These are phyloP conservation scores for Bellardia bayeri DNA, from an alignment of 2,888 invertebrate genomes.

Conservation along the genomic window DNA sequence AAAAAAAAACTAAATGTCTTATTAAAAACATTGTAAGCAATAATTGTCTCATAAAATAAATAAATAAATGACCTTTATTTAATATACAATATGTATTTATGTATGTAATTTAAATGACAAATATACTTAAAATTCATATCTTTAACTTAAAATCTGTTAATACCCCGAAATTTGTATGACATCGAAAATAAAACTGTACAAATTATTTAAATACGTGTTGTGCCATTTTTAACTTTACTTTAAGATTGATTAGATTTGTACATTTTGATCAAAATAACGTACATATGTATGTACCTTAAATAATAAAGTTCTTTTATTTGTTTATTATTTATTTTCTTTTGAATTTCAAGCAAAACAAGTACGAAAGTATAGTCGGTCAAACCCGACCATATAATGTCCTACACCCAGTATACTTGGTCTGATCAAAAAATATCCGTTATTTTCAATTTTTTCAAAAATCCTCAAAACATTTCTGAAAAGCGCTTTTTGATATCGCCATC, in stretches of 20 bases:
- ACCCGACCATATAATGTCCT: too few relatives aligned
- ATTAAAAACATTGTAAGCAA: conserved; percentile 30
- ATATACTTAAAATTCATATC: conserved; percentile 52
- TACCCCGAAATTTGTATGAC: conserved; percentile 38
- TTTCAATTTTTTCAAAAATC: too few relatives aligned
- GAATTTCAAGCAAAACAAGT: background rate
- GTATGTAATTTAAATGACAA: conserved; percentile 5
- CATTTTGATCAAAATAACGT: background rate
- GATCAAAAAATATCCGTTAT: too few relatives aligned
- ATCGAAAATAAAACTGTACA: conserved; percentile 5
- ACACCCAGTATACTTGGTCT: too few relatives aligned
- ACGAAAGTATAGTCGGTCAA: too few relatives aligned
- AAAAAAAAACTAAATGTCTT: background rate
- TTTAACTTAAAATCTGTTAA: conserved; percentile 48
- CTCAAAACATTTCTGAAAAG: too few relatives aligned
- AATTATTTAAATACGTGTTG: conserved; percentile 63
- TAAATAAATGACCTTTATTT: conserved; percentile 51
- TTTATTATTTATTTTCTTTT: background rate
- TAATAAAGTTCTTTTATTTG: background rate
- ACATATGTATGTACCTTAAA: background rate
- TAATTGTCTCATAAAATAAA: conserved; percentile 9
- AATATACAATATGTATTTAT: conserved; percentile 5
- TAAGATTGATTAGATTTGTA: conserved; percentile 41
- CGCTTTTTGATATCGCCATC: too few relatives aligned
- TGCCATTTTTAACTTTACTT: conserved; percentile 42